A percentile compares a stretch with the other conserved stretches of the same genome.
Evolutionary conservation across 2,797 vertebrate species (phyloP).

Genomic region (Tapera naevia): DNA sequence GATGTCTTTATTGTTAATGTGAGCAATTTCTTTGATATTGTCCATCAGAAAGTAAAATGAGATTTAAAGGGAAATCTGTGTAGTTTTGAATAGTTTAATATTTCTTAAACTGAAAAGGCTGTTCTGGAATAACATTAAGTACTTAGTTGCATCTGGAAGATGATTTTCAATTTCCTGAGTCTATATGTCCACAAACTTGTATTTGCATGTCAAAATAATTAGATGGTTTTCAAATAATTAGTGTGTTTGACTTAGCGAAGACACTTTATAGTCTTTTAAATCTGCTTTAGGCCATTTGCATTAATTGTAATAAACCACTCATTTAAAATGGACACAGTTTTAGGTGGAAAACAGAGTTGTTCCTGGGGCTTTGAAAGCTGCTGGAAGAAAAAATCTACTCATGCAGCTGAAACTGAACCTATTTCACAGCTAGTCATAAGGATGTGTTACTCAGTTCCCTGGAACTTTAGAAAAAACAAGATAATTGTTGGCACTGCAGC

Average conservation of each 20-base stretch:
- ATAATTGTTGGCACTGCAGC: neutral
- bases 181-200: neutral
- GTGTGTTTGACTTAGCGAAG: slow-evolving; percentile 11
- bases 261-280: slow-evolving; percentile 21
- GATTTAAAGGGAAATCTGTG: slow-evolving; percentile 56
- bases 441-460: neutral
- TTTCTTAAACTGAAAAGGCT: slow-evolving; percentile 23
- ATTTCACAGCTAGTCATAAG: neutral
- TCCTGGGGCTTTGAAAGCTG: neutral
- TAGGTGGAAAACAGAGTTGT: neutral
- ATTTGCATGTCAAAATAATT: slow-evolving; percentile 47
- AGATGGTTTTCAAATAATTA: slow-evolving; percentile 35
- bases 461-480: neutral
- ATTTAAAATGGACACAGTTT: slow-evolving; percentile 20
- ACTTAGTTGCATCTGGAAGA: slow-evolving; percentile 1
- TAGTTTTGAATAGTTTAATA: slow-evolving; percentile 44
- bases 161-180: slow-evolving; percentile 23
- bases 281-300: slow-evolving; percentile 5
- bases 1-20: slow-evolving; percentile 20
- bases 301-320: slow-evolving; percentile 25
- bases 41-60: slow-evolving; percentile 24
- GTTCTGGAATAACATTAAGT: neutral
- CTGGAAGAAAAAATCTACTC: neutral
- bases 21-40: slow-evolving; percentile 20
- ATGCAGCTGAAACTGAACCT: neutral